A percentile compares a stretch with the other conserved stretches of the same genome.
Conservation (phyloP, 2,797 vertebrate genomes). For the Cryptoprocta ferox region DNA sequence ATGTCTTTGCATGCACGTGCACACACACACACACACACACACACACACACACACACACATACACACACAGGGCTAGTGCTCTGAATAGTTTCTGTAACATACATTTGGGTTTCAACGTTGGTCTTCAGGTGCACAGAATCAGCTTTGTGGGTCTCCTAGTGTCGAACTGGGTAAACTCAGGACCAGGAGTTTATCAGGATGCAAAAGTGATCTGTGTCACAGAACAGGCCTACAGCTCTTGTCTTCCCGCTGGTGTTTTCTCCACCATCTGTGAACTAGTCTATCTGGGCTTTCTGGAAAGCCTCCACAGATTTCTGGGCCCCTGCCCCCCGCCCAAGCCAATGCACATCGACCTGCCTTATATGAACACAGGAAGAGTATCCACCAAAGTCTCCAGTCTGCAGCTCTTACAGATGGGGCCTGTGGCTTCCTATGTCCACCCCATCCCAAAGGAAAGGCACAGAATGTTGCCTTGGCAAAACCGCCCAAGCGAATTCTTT, state of each 20-base stretch:
- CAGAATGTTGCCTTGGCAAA: background rate
- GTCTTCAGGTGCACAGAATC: background rate
- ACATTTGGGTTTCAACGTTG: background rate
- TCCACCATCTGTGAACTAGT: background rate
- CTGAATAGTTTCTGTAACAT: background rate
- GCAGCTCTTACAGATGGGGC: background rate
- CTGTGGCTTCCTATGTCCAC: background rate
- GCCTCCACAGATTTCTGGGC: background rate
- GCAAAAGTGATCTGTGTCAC: background rate
- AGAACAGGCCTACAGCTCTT: background rate
- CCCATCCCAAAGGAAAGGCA: background rate
- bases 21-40: no score
- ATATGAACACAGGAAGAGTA: background rate
- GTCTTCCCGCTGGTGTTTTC: background rate
- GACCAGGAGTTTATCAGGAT: background rate
- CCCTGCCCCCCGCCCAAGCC: background rate
- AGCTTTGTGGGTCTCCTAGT: background rate
- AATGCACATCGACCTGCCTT: background rate
- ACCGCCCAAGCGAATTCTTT: background rate
- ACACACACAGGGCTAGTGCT: background rate
- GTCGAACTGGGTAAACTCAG: background rate
- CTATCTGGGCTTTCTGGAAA: background rate
- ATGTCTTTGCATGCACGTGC: background rate
- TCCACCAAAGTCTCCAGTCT: background rate
- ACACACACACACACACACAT: no score